phyloP scores from a whole-genome alignment of 1,140 invertebrate species.

The Manduca sexta region DNA sequence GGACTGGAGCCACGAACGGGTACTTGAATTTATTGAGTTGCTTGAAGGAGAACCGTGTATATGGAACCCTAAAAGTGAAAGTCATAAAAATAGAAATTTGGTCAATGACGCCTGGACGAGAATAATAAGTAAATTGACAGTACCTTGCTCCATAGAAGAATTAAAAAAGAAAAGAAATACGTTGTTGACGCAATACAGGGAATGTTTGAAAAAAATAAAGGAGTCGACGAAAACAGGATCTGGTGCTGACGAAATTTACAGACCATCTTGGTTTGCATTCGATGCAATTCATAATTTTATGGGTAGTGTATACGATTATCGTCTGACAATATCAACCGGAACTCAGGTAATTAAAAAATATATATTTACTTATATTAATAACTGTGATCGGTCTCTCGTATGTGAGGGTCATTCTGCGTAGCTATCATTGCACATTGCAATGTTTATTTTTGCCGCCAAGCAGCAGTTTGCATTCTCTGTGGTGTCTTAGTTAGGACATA shows the following conservation, averaged over 20 bases:
- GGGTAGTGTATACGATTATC: background rate
- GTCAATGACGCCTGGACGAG: slow-evolving; percentile 1
- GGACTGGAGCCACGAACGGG: background rate
- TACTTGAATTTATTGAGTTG: slow-evolving; percentile 3
- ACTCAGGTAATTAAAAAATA: background rate
- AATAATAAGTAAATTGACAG: background rate
- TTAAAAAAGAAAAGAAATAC: slow-evolving; percentile 6
- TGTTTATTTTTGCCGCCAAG: no score
- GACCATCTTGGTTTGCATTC: slow-evolving; percentile 7
- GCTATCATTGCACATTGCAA: no score
- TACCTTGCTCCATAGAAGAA: slow-evolving; percentile 4
- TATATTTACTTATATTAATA: background rate
- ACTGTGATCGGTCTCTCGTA: no score
- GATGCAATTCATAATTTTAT: slow-evolving; percentile 1
- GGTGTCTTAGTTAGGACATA: no score
- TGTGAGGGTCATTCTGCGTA: no score
- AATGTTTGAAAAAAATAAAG: slow-evolving; percentile 7
- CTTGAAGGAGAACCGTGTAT: slow-evolving; percentile 1
- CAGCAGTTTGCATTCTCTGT: no score
- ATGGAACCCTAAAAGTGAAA: slow-evolving; percentile 1
- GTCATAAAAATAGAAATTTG: slow-evolving; percentile 1
- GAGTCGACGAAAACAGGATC: background rate
- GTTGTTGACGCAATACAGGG: slow-evolving; percentile 4
- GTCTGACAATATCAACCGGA: background rate
- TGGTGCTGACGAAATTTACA: background rate